Evolutionary conservation across 2,113 vertebrate genomes (phyloP), one percentile per base, ranked within the genome.

Genomic region (Mesitornis unicolor): DNA sequence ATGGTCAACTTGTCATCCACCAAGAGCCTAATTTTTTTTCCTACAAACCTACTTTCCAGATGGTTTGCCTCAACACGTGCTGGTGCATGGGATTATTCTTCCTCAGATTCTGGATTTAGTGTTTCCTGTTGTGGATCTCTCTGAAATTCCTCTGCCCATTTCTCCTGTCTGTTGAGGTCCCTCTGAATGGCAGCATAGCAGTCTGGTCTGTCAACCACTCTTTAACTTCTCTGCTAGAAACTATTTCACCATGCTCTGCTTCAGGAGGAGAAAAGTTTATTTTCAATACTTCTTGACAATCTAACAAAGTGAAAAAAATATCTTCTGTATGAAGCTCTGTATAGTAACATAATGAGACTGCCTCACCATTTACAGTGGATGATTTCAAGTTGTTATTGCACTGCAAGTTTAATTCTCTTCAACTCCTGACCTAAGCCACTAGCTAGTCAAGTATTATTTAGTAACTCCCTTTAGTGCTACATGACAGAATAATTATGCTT

Each of bases 61-160:
- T 84, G 16, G 7, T 65, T 43, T 45, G 7, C 15, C 29, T 16
- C 8, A 57, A 4, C 15, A 21, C 0, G 1, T 6, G 0, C n/a
- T 48, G 13, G 16, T 93, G 29, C 6, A 38, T 70, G 16, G 36
- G 20, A 26, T 65, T 68, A 59, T 89, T 61, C 5, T 7, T 83
- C 16, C 28, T 25, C 20, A 76, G 35, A 21, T 68, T 91, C 29
- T 70, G 31, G 36, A 43, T 70, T 86, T 89, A 53, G 29, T 8
- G 4, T 36, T 86, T 61, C 18, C 26, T 79, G 8, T 54, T 78
- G 16, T 47, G 38, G 28, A 54, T 53, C n/a, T 79, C 38, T 7
- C 11, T 78, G 42, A 57, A 69, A 48, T 79, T 70, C 12, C 13
- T 77, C 11, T 77, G 26, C 9, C 11, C 0, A 0, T 42, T 84